Conservation (phyloP, 2,113 vertebrate genomes). For the Electrona antarctica region DNA sequence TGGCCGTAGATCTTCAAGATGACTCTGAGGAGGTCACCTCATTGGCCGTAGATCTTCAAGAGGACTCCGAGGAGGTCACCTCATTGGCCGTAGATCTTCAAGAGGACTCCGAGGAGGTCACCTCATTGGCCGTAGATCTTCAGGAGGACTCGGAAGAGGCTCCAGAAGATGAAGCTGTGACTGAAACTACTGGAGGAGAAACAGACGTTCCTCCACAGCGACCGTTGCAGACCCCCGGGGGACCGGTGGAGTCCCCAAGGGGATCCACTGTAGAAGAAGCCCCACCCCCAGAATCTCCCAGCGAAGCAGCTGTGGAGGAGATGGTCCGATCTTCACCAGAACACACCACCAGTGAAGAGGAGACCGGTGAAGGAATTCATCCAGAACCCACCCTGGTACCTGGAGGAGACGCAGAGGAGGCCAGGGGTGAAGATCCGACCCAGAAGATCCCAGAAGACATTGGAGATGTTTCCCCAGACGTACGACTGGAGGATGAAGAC, state of each 20-base stretch:
- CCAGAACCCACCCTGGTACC: slow-evolving; percentile 8
- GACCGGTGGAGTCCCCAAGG: neutral
- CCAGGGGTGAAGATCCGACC: neutral
- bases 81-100: neutral
- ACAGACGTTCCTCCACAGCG: too few relatives aligned
- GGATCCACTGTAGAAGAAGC: neutral
- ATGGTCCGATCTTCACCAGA: neutral
- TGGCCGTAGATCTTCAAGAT: neutral
- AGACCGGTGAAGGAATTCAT: neutral
- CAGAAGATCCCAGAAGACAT: neutral
- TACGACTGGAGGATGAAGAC: neutral
- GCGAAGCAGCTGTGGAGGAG: neutral
- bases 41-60: neutral
- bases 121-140: slow-evolving; percentile 1
- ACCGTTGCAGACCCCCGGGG: too few relatives aligned
- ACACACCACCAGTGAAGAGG: neutral
- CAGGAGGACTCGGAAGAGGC: neutral
- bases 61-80: slow-evolving; percentile 23
- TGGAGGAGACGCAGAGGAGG: neutral
- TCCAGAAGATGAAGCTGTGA: too few relatives aligned
- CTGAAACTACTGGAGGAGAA: too few relatives aligned
- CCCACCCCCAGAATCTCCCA: neutral
- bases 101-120: slow-evolving; percentile 22
- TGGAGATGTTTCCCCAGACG: neutral
- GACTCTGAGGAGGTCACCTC: neutral